Evolutionary conservation across 2,113 vertebrate species (phyloP).

Genomic region (Tilapia sparmanii): DNA sequence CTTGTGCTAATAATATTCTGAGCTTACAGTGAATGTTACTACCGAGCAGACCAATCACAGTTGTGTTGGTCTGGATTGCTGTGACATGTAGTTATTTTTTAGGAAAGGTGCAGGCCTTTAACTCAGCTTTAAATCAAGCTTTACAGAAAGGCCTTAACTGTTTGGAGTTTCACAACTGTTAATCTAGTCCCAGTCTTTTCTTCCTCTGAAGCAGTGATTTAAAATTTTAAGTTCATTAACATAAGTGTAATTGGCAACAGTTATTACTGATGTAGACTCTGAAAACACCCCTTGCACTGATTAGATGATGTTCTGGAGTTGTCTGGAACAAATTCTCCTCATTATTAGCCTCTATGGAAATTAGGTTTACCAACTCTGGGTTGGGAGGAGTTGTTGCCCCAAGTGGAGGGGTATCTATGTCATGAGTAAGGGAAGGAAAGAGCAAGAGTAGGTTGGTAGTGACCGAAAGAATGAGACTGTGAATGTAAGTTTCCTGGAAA

Average conservation of each 20-base stretch:
- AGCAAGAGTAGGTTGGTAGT: not conserved
- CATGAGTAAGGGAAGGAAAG: not conserved
- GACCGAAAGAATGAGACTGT: not conserved
- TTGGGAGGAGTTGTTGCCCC: not conserved
- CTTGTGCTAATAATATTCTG: not conserved
- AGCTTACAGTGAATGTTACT: not conserved
- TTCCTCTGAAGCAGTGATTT: not conserved
- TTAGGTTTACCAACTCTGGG: not conserved
- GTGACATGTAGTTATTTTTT: not conserved
- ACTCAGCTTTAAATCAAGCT: not conserved
- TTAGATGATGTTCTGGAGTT: not conserved
- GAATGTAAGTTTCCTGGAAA: not conserved
- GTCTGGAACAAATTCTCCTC: not conserved
- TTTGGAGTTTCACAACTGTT: not conserved
- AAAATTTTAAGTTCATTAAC: not conserved
- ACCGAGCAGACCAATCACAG: not conserved
- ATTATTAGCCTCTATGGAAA: not conserved
- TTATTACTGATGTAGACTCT: not conserved
- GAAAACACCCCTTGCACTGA: not conserved
- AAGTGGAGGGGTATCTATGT: not conserved
- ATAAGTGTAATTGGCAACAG: not conserved
- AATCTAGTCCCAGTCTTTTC: not conserved
- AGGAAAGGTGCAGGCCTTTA: not conserved
- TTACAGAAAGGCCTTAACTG: not conserved
- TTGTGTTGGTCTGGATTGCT: not conserved